Base-by-base conservation (phyloP, 2,113 vertebrate genomes). In the Myanophis thanlyinensis region DNA sequence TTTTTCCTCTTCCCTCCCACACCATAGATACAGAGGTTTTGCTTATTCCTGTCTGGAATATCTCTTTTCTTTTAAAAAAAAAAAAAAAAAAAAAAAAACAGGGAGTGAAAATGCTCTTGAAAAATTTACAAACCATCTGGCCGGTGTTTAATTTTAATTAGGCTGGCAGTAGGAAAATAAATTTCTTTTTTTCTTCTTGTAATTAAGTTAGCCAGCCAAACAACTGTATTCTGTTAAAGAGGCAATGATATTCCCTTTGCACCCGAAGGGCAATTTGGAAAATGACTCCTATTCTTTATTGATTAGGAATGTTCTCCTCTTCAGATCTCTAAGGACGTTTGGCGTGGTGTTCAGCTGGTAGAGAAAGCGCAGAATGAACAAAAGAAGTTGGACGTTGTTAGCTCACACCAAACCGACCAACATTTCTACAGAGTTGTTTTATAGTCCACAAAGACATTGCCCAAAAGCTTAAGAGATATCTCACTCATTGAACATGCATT, bases 111-210 rank as follows among this genome's bases (percentile, higher is more conserved):
- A 49, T 44, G 47, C 30, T 88, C 91, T 11, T 35, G 59, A 94
- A 92, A 84, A 88, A 62, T 89, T 94, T 93, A 62, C 88, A 85
- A 90, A 93, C 44, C 80, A 3, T 46, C 54, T 90, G 86, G n/a
- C 22, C 95, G 0, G 0, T 85, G 73, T 91, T 94, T 93, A 7
- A 95, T 92, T 94, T 95, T 84, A 95, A 54, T 92, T 85, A 90
- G 59, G 56, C 89, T 0, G 0, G 92, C 80, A 47, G 87, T 91
- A 62, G 90, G 93, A 92, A 94, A 95, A 91, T 86, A 92, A 51
- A 67, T 1, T 92, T 46, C 1, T 0, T 0, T 52, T n/a, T 90
- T 0, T 52, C 30, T 90, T 91, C 80, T 85, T 52, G 48, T 89
- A 89, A 95, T 90, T 51, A 93, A 93, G 85, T 91, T 89, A 89